Evolutionary conservation across 2,113 vertebrate genomes (phyloP), one percentile per base, ranked within the genome.

Genomic region (Saguinus imperator): DNA sequence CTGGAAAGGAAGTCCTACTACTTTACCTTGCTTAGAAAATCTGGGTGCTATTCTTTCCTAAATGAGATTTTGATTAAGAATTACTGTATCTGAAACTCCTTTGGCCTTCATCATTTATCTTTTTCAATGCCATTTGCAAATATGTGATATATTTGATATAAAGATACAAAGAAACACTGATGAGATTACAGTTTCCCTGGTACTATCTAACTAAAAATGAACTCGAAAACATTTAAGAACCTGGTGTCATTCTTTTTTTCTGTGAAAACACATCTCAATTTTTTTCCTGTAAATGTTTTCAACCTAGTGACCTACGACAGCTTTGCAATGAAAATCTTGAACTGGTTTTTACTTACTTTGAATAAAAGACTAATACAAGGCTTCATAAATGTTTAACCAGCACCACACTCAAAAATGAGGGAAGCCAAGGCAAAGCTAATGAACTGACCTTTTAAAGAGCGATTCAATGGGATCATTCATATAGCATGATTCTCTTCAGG

Each of bases 1-100:
- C 93, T 73, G 95, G 89, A 98, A 98, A 98, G 93, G 79, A 90
- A 98, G 76, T 95, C 82, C 84, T 1, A 18, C 5, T 79, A 57
- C 72, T 97, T 96, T 87, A 88, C 45, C 64, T 91, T 77, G 77
- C 87, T 98, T 95, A 93, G 75, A 96, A 97, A 97, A 96, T 95
- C n/a, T 93, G 92, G 95, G 55, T 93, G 70, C 93, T 88, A 81
- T 84, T 96, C 96, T 95, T 75, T 97, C 98, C 73, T 95, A 97
- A 97, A 97, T 98, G 70, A 97, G 96, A 87, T 98, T 98, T 98
- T 98, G 97, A 98, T 98, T 97, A 98, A 99, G 96, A 97, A 97
- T 98, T 97, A 98, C 97, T 97, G 97, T 52, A 82, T 95, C 87
- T 98, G 86, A 97, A 97, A 96, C 66, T 94, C 75, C 94, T 97